Percentiles rank a stretch among this genome's conserved stretches.
Evolutionary conservation across 2,888 invertebrate genomes (phyloP).

Genomic region (Ptychoptera contaminata): DNA sequence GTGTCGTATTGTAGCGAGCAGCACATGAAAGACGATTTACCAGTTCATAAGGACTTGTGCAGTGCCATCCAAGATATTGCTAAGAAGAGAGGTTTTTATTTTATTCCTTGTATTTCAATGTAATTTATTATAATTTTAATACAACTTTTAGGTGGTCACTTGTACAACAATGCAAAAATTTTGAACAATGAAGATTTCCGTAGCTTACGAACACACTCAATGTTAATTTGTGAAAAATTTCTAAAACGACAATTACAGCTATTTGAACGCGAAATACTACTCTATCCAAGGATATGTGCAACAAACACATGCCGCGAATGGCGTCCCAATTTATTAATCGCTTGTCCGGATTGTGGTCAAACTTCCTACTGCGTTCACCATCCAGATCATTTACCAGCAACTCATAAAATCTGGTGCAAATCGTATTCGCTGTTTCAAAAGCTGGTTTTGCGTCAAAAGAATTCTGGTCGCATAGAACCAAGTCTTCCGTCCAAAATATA

Average conservation of each 20-base stretch:
- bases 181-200: conserved; percentile 43
- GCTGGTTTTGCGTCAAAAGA: conserved; percentile 41
- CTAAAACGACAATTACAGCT: conserved; percentile 41
- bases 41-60: conserved; percentile 43
- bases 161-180: conserved; percentile 34
- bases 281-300: conserved; percentile 48
- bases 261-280: conserved; percentile 51
- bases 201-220: conserved; percentile 42
- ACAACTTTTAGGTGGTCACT: conserved; percentile 36
- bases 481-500: conserved; percentile 37
- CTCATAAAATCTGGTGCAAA: conserved; percentile 45
- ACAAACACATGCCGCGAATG: conserved; percentile 39
- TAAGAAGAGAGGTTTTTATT: conserved; percentile 33
- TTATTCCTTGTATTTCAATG: not conserved
- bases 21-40: conserved; percentile 43
- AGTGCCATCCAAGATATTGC: conserved; percentile 40
- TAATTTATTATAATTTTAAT: not conserved
- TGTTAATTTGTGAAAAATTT: conserved; percentile 40
- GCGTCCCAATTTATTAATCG: conserved; percentile 31
- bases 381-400: conserved; percentile 34
- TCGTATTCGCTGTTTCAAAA: conserved; percentile 44
- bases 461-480: conserved; percentile 40
- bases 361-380: conserved; percentile 39
- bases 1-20: conserved; percentile 45
- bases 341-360: conserved; percentile 43